Percentiles rank a stretch among this genome's conserved stretches.
Evolutionary conservation across 1,140 invertebrate species (phyloP).

Genomic region (Drosophila novamexicana): DNA sequence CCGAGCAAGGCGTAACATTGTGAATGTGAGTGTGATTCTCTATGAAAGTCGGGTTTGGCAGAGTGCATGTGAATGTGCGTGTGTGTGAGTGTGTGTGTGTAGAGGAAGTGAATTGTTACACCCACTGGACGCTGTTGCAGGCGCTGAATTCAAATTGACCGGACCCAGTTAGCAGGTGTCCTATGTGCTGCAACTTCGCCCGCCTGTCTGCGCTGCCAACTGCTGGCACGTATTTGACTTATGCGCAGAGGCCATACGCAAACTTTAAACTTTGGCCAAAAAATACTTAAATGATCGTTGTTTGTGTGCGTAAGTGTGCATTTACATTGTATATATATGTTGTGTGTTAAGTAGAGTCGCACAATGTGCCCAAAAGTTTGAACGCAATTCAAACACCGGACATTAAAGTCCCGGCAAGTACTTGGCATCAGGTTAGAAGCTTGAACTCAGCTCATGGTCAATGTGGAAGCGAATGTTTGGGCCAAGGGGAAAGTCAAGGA

Average conservation of each 20-base stretch:
- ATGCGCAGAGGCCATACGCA: constrained; percentile 60
- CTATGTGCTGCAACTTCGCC: constrained; percentile 41
- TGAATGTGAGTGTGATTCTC: not conserved
- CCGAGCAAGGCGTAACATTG: not conserved
- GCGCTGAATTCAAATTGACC: constrained; percentile 65
- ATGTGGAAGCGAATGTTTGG: not conserved
- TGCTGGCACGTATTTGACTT: constrained; percentile 76
- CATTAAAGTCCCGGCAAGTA: constrained; percentile 66
- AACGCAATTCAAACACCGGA: constrained; percentile 62
- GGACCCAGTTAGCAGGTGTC: constrained; percentile 63
- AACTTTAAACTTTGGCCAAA: constrained; percentile 71
- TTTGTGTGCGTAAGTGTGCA: not conserved
- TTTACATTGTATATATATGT: not conserved
- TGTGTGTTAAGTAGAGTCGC: constrained; percentile 50
- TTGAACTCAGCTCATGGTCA: constrained; percentile 45
- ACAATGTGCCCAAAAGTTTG: constrained; percentile 43
- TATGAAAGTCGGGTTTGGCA: not conserved
- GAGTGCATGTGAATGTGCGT: not conserved
- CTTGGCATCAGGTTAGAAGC: constrained; percentile 44
- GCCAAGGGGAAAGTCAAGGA: not conserved
- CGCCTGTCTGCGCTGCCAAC: constrained; percentile 20
- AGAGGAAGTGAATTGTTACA: constrained; percentile 64
- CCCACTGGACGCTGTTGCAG: constrained; percentile 54
- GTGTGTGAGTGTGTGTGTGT: not conserved
- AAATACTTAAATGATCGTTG: constrained; percentile 12